Evolutionary conservation across 2,797 vertebrate genomes (phyloP), one percentile per base, ranked within the genome.

Genomic region (Bovichtus diacanthus): DNA sequence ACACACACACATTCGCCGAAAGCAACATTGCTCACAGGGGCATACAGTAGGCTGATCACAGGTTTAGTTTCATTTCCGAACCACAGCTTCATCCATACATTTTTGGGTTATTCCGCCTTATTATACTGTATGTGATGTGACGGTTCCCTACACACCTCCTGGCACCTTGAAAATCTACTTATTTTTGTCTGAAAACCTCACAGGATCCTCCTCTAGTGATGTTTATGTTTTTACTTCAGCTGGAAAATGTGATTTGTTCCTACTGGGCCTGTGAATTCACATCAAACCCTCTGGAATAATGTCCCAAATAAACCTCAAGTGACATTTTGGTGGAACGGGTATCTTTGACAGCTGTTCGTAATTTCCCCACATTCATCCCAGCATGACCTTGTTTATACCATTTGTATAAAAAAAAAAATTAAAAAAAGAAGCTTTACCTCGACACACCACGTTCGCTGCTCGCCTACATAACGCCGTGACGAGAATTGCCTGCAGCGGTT

Each of bases 351-450:
- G 11, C n/a, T 31, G 36, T 34, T 51, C 53, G 46, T 74, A 31
- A 65, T 60, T 41, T 34, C 16, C 25, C 15, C 27, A 39, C 11
- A 13, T 19, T 58, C 50, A 60, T 46, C 36, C 55, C 29, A 31
- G 8, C 3, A 0, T 54, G 34, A 41, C 63, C 60, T 84, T 69
- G 19, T 84, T 88, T 55, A 51, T 43, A 53, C 34, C 29, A 43
- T 53, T 13, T 29, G 5, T 29, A 25, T 18, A 49, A 61, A 47
- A 44, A 51, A 2, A 3, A 43, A 34, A 8, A 34, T n/a, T n/a
- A 44, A 50, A 43, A 27, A 58, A 51, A n/a, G 36, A 60, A 6
- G 61, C 39, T 76, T 49, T 47, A 46, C 51, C 54, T 41, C 36
- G 19, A 59, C 27, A 27, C 53, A 12, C 11, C 31, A 3, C 21